A percentile compares a stretch with the other conserved stretches of the same genome.
Conservation (phyloP, 2,888 invertebrate species). For the Thereva unica region DNA sequence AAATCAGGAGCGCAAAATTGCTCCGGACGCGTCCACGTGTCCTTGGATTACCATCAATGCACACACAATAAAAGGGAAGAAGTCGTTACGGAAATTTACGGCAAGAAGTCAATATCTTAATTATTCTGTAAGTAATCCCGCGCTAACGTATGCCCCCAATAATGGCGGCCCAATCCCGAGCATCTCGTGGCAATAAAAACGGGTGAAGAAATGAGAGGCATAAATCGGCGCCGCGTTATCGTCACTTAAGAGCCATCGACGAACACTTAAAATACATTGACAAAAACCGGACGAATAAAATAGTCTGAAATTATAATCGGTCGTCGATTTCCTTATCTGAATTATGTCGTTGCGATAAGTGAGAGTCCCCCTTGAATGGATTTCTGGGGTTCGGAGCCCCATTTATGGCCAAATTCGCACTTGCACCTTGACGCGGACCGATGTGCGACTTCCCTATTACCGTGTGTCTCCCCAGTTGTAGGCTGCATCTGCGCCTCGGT, state of each 20-base stretch:
- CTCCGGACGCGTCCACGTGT: no score
- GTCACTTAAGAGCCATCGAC: slow-evolving; percentile 28
- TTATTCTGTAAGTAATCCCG: no score
- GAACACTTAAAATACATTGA: slow-evolving; percentile 27
- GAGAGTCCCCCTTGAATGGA: slow-evolving; percentile 22
- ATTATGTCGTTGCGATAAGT: slow-evolving; percentile 34
- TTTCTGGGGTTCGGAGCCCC: slow-evolving; percentile 9
- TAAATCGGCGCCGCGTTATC: slow-evolving; percentile 22
- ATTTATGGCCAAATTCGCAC: slow-evolving; percentile 30
- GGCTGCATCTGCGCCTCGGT: not conserved
- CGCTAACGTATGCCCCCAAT: no score
- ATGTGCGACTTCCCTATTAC: not conserved
- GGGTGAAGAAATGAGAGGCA: slow-evolving; percentile 8
- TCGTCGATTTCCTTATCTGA: slow-evolving; percentile 27
- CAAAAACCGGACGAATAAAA: slow-evolving; percentile 22
- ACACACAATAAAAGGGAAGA: no score
- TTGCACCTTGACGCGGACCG: slow-evolving; percentile 4
- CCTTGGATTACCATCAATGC: no score
- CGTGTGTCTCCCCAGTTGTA: slow-evolving; percentile 5
- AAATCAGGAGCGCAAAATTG: no score
- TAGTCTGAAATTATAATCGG: slow-evolving; percentile 24
- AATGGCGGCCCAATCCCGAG: no score
- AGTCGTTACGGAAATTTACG: no score
- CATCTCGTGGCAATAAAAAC: no score
- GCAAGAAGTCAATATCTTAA: no score